phyloP scores from a whole-genome alignment of 2,888 invertebrate species.

The Platynereis dumerilii region DNA sequence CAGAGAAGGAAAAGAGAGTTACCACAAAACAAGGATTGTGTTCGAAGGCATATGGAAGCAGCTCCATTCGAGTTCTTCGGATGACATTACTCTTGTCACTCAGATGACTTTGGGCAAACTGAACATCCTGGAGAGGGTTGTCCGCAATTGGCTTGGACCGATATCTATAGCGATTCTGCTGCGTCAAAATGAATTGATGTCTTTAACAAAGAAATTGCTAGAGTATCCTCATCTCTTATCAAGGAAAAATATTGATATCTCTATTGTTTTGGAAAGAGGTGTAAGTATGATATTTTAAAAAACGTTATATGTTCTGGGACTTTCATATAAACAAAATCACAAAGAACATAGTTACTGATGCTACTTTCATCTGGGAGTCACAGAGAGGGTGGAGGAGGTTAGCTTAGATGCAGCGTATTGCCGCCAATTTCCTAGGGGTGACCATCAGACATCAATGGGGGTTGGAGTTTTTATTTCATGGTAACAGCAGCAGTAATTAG shows the following conservation, averaged over 20 bases:
- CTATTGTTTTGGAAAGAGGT: background rate
- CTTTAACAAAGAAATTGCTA: background rate
- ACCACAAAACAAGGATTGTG: background rate
- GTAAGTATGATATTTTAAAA: background rate
- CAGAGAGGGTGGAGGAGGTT: too few relatives aligned
- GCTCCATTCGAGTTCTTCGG: background rate
- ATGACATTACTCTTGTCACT: background rate
- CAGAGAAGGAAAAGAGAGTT: background rate
- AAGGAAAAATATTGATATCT: conserved; percentile 4
- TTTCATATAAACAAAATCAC: too few relatives aligned
- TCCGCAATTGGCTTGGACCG: background rate
- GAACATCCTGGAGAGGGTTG: background rate
- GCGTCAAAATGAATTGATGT: background rate
- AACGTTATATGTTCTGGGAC: too few relatives aligned
- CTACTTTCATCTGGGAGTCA: too few relatives aligned
- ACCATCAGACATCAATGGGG: background rate
- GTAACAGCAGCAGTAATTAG: too few relatives aligned
- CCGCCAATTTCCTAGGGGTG: background rate
- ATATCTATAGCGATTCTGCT: background rate
- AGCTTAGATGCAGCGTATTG: background rate
- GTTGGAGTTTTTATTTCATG: too few relatives aligned
- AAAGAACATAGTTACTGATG: too few relatives aligned
- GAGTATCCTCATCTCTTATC: background rate
- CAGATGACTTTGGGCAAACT: background rate
- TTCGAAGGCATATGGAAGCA: background rate